Percentiles rank a stretch among this genome's conserved stretches.
Evolutionary conservation across 1,140 invertebrate species (phyloP).

Genomic region (Temnothorax nylanderi): DNA sequence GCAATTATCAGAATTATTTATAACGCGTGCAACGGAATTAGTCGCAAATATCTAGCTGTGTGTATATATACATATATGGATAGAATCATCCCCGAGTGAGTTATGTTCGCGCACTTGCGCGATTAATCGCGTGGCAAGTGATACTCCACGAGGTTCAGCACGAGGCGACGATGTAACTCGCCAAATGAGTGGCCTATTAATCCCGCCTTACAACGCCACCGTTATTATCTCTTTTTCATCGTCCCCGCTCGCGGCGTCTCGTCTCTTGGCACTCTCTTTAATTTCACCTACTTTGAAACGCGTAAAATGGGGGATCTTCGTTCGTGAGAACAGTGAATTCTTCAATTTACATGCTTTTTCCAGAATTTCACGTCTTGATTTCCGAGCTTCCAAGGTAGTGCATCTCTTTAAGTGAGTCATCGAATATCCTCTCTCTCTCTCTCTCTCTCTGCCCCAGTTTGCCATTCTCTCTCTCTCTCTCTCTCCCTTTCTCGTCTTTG

Average conservation of each 20-base stretch:
- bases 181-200: slow-evolving; percentile 37
- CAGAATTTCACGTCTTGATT: not conserved
- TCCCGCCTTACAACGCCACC: not conserved
- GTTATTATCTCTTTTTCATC: not conserved
- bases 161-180: not conserved
- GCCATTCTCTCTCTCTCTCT: slow-evolving; percentile 5
- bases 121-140: slow-evolving; percentile 39
- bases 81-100: not conserved
- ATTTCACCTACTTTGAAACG: not conserved
- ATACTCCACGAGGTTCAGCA: not conserved
- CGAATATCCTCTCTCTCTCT: slow-evolving; percentile 27
- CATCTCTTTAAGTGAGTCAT: slow-evolving; percentile 13
- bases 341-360: not conserved
- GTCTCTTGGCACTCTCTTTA: not conserved
- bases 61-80: not conserved
- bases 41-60: not conserved
- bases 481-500: slow-evolving; percentile 17
- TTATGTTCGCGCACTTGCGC: slow-evolving; percentile 6
- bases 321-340: not conserved
- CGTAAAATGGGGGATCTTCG: not conserved
- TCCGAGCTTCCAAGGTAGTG: not conserved
- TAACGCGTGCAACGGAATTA: not conserved
- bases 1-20: slow-evolving; percentile 54
- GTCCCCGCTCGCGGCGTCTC: not conserved
- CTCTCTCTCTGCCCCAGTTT: slow-evolving; percentile 29